Evolutionary conservation across 1,140 invertebrate species (phyloP).

Genomic region (Cotesia vestalis): DNA sequence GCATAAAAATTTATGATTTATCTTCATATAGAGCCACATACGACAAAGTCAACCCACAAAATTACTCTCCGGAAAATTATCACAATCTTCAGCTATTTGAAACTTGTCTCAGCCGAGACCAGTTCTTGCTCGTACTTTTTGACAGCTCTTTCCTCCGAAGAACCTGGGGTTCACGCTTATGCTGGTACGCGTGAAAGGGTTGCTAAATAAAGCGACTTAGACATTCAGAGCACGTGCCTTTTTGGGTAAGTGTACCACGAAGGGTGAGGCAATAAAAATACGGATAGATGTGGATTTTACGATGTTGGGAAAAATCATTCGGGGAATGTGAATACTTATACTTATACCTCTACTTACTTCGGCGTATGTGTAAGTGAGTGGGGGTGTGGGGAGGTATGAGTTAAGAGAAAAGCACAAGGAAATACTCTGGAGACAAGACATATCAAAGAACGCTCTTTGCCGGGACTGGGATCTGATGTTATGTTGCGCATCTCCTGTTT

Average conservation of each 20-base stretch:
- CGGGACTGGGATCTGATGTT: conserved; percentile 33
- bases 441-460: conserved; percentile 43
- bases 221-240: conserved; percentile 54
- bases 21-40: too few relatives aligned
- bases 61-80: too few relatives aligned
- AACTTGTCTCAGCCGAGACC: too few relatives aligned
- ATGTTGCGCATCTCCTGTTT: background rate
- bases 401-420: conserved; percentile 37
- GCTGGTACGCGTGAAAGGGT: conserved; percentile 49
- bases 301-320: conserved; percentile 29
- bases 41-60: too few relatives aligned
- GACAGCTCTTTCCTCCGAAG: too few relatives aligned
- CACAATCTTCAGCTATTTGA: too few relatives aligned
- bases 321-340: conserved; percentile 27
- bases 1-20: too few relatives aligned
- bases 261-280: conserved; percentile 37
- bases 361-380: conserved; percentile 1
- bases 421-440: conserved; percentile 29
- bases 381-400: conserved; percentile 21
- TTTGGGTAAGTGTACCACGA: conserved; percentile 37
- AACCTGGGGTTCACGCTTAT: background rate
- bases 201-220: conserved; percentile 57
- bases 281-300: conserved; percentile 47
- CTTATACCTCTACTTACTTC: too few relatives aligned
- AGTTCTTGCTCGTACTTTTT: too few relatives aligned